These are phyloP conservation scores for Camptogramma bilineatum DNA, from an alignment of 2,888 invertebrate species.

Conservation along the genomic window DNA sequence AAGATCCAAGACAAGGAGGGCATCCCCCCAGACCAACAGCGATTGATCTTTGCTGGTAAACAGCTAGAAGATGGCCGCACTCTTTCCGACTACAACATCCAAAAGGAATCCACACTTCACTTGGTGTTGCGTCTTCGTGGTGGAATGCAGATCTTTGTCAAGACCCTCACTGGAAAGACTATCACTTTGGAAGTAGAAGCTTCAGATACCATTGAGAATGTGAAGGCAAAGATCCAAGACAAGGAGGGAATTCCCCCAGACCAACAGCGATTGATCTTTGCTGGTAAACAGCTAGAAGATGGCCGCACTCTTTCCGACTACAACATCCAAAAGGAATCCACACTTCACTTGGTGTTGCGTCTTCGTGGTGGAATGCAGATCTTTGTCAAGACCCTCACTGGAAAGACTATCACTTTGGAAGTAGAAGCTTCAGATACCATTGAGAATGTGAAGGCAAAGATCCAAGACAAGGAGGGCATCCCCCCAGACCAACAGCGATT, in stretches of 20 bases:
- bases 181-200: conserved; percentile 67
- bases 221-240: conserved; percentile 71
- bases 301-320: conserved; percentile 68
- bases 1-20: conserved; percentile 72
- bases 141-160: conserved; percentile 71
- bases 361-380: conserved; percentile 68
- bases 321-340: conserved; percentile 70
- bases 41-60: conserved; percentile 69
- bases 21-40: conserved; percentile 69
- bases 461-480: conserved; percentile 63
- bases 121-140: conserved; percentile 69
- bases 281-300: conserved; percentile 68
- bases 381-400: conserved; percentile 60
- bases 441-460: conserved; percentile 63
- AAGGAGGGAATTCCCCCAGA: conserved; percentile 72
- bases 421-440: conserved; percentile 61
- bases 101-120: conserved; percentile 72
- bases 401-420: conserved; percentile 60
- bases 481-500: conserved; percentile 62
- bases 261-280: conserved; percentile 68
- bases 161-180: conserved; percentile 67
- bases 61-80: conserved; percentile 74
- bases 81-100: conserved; percentile 72
- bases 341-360: conserved; percentile 64
- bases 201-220: conserved; percentile 69